A percentile compares a stretch with the other conserved stretches of the same genome.
phyloP scores from a whole-genome alignment of 1,140 invertebrate genomes.

The Ceratosolen solmsi region DNA sequence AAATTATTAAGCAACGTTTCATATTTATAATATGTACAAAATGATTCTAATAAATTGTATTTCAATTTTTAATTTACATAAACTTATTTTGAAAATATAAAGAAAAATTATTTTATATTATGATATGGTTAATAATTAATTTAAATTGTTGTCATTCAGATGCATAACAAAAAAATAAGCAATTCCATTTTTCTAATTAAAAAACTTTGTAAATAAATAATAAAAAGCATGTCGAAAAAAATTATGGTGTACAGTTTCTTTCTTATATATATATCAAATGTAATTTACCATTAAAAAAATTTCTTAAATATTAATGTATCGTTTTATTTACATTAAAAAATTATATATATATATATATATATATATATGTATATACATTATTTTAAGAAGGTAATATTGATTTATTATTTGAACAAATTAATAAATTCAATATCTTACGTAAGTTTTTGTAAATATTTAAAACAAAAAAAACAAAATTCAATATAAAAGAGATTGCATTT shows the following conservation, averaged over 20 bases:
- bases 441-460: too few relatives aligned
- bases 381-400: too few relatives aligned
- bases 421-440: too few relatives aligned
- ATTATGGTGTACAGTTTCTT: not conserved
- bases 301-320: not conserved
- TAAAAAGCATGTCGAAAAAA: constrained; percentile 13
- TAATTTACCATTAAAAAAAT: not conserved
- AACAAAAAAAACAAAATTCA: too few relatives aligned
- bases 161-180: not conserved
- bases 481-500: too few relatives aligned
- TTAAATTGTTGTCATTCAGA: not conserved
- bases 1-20: not conserved
- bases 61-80: constrained; percentile 32
- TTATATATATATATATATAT: not conserved
- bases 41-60: constrained; percentile 20
- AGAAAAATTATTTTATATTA: not conserved
- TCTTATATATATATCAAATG: too few relatives aligned
- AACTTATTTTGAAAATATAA: constrained; percentile 14
- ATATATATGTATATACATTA: not conserved
- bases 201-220: constrained; percentile 32
- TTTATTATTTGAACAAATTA: too few relatives aligned
- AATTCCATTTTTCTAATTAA: constrained; percentile 22
- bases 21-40: constrained; percentile 24
- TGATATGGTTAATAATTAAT: not conserved
- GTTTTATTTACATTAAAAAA: not conserved